Conservation (phyloP, 2,113 vertebrate species). For the Sceloporus tristichus region DNA sequence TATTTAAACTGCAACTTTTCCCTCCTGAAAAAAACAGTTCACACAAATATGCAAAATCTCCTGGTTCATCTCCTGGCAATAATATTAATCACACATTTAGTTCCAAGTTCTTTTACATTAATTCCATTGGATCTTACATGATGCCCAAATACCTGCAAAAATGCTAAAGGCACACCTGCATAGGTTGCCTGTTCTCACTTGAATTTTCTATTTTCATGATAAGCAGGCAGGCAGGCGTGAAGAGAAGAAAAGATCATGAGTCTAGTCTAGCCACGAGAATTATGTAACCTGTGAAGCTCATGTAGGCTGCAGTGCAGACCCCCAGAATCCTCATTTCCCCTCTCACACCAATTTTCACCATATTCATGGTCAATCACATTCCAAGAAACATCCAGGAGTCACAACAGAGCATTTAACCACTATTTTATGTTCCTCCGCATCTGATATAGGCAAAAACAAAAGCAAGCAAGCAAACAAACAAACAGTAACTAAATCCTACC, state of each 20-base stretch:
- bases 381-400: too few relatives aligned
- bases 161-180: neutral
- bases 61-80: conserved; percentile 2
- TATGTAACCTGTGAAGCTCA: too few relatives aligned
- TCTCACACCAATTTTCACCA: too few relatives aligned
- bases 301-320: too few relatives aligned
- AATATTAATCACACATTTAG: neutral
- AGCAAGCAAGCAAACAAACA: too few relatives aligned
- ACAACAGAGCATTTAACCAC: too few relatives aligned
- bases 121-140: neutral
- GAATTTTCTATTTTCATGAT: neutral
- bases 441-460: too few relatives aligned
- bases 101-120: conserved; percentile 6
- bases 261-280: neutral
- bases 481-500: too few relatives aligned
- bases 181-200: neutral
- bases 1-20: neutral
- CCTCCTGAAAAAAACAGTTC: neutral
- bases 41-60: neutral
- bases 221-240: neutral
- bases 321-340: too few relatives aligned
- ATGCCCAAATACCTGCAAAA: neutral
- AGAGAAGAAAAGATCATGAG: neutral
- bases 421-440: too few relatives aligned
- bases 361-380: too few relatives aligned